Evolutionary conservation across 2,888 invertebrate genomes (phyloP).

Genomic region (Barypeithes pellucidus): DNA sequence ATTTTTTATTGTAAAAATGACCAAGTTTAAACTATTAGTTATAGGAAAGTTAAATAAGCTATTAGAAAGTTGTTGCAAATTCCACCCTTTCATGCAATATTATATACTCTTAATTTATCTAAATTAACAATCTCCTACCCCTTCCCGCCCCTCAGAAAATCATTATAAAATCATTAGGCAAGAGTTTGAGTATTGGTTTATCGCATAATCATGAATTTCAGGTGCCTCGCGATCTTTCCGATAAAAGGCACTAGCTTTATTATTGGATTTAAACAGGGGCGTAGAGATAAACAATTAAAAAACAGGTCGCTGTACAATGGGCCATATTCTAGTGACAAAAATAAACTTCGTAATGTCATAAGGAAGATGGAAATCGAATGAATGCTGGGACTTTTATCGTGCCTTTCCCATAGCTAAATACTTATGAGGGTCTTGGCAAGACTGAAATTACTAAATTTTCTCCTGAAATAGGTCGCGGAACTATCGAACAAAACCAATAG

Average conservation of each 20-base stretch:
- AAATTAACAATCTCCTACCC: slow-evolving; percentile 29
- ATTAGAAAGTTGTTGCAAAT: background rate
- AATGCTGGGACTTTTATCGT: too few species aligned
- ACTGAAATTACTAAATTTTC: too few species aligned
- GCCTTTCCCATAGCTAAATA: too few species aligned
- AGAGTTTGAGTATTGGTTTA: slow-evolving; percentile 47
- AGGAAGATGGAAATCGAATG: too few species aligned
- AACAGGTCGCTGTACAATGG: too few species aligned
- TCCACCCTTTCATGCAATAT: background rate
- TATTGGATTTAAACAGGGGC: slow-evolving; percentile 43
- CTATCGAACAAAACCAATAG: too few species aligned
- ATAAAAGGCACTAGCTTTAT: slow-evolving; percentile 49
- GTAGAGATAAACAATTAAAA: background rate
- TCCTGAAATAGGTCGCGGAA: too few species aligned
- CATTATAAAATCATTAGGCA: slow-evolving; percentile 61
- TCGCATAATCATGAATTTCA: slow-evolving; percentile 50
- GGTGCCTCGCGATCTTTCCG: slow-evolving; percentile 48
- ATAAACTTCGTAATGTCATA: too few species aligned
- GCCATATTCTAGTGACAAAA: too few species aligned
- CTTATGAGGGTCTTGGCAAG: too few species aligned
- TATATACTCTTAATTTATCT: slow-evolving; percentile 26
- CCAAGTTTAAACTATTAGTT: background rate
- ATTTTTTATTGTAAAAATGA: too few species aligned
- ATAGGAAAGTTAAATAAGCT: background rate
- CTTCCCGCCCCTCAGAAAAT: slow-evolving; percentile 14